Base-by-base conservation (phyloP, 2,888 invertebrate species). In the Drosophila tripunctata region DNA sequence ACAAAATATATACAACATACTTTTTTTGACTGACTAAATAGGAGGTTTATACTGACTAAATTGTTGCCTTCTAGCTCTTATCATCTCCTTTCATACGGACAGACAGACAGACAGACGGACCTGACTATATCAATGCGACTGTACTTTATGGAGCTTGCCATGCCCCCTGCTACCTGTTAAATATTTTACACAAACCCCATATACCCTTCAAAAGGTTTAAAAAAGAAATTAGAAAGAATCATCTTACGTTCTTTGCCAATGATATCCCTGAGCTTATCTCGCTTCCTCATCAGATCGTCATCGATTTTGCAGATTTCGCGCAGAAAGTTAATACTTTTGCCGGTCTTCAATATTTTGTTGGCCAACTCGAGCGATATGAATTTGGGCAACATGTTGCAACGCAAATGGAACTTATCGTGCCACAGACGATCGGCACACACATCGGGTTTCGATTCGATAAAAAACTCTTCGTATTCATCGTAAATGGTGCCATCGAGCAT, bases 301-400 rank as follows among this genome's bases (percentile, higher is more conserved):
- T 94, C 94, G 90, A 97, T 96, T 75, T 96, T 95, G 92, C 99
- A 98, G 44, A 98, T 96, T 91, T 97, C 96, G 15, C 97, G 93
- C 86, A 99, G 93, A 91, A 98, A 99, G 92, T 98, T 98, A 57
- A 99, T 97, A 88, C 97, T 97, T 91, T 99, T 99, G 52, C 99
- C 99, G 1, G 98, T 97, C 15, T 97, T 95, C 35, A 98, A 93
- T 85, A 99, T 97, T 93, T 96, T 96, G 67, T 95, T 94, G 0
- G 98, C 98, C 90, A 97, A 96, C 22, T 90, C 91, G 4, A 78
- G 81, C 1, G 94, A 94, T 81, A 99, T 96, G 90, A 99, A 98
- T 57, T 96, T 95, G 2, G 99, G 99, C 64, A 99, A 94, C 97
- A 98, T 98, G 56, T 94, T 90, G 83, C 91, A 94, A 92, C 96